Evolutionary conservation across 1,140 invertebrate genomes (phyloP).

Genomic region (Drosophila takahashii): DNA sequence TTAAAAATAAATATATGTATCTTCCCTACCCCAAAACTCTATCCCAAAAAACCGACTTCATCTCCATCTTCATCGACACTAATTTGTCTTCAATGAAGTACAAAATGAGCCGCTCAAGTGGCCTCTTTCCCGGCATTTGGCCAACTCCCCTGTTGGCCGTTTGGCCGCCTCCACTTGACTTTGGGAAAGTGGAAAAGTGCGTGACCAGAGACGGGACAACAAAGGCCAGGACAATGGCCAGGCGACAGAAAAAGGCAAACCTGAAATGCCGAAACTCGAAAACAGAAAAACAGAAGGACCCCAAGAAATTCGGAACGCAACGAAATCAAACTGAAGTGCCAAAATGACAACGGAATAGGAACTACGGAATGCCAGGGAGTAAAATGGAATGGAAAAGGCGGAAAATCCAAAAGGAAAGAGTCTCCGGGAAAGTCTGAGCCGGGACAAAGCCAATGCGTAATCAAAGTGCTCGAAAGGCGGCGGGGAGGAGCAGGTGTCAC

Average conservation of each 20-base stretch:
- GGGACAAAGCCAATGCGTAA: conserved; percentile 71
- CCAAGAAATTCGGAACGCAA: conserved; percentile 10
- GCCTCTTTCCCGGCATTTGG: not conserved
- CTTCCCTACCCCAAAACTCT: not conserved
- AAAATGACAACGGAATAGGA: conserved; percentile 66
- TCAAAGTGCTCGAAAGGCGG: conserved; percentile 62
- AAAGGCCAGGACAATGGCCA: conserved; percentile 42
- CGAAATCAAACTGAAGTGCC: conserved; percentile 70
- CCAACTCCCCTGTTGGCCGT: not conserved
- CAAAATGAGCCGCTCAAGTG: conserved; percentile 60
- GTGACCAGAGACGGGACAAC: conserved; percentile 43
- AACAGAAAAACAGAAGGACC: conserved; percentile 10
- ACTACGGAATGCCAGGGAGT: conserved; percentile 29
- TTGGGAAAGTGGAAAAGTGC: conserved; percentile 56
- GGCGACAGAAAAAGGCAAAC: conserved; percentile 22
- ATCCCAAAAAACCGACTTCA: not conserved
- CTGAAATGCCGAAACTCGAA: conserved; percentile 14
- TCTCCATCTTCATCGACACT: conserved; percentile 63
- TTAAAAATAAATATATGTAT: not conserved
- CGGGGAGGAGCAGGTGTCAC: not conserved
- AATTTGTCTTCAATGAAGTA: conserved; percentile 75
- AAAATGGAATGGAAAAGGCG: not conserved
- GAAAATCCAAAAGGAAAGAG: conserved; percentile 14
- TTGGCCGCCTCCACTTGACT: conserved; percentile 23
- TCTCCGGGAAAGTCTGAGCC: conserved; percentile 20